Evolutionary conservation across 2,888 invertebrate species (phyloP).

Genomic region (Cremastinae sp.): DNA sequence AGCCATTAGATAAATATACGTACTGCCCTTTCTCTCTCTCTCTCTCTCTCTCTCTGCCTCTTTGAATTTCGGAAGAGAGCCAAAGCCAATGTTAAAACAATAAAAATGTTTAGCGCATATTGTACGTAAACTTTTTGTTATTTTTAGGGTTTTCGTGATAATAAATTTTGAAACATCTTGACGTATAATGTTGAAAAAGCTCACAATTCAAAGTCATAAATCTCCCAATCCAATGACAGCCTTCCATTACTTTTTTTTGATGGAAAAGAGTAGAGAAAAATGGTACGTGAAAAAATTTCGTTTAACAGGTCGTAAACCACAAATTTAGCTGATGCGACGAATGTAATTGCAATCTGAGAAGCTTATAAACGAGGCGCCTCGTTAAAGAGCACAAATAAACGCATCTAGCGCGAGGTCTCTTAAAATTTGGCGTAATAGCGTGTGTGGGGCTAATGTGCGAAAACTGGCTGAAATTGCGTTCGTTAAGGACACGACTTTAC

Average conservation of each 20-base stretch:
- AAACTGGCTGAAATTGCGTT: conserved; percentile 43
- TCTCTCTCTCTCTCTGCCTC: conserved; percentile 4
- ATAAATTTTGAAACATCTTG: too few relatives aligned
- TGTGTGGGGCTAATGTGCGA: conserved; percentile 43
- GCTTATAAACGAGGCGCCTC: conserved; percentile 18
- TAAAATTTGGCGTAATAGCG: conserved; percentile 47
- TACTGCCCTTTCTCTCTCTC: background rate
- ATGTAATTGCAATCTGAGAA: background rate
- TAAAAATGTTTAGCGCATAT: background rate
- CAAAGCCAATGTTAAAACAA: background rate
- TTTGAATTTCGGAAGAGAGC: background rate
- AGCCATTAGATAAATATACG: conserved; percentile 1
- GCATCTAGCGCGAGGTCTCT: conserved; percentile 39
- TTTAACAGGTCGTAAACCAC: conserved; percentile 5
- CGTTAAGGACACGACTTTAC: conserved; percentile 43
- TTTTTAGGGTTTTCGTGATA: too few relatives aligned
- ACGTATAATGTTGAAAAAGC: too few relatives aligned
- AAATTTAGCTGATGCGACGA: background rate
- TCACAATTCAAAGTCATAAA: background rate
- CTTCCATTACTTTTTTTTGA: too few relatives aligned
- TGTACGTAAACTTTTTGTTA: too few relatives aligned
- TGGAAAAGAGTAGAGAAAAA: too few relatives aligned
- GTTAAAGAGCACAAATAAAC: conserved; percentile 26
- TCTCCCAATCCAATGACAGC: too few relatives aligned
- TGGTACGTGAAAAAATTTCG: background rate